phyloP scores from a whole-genome alignment of 2,797 vertebrate species.

The Stomatorhinus walkeri region DNA sequence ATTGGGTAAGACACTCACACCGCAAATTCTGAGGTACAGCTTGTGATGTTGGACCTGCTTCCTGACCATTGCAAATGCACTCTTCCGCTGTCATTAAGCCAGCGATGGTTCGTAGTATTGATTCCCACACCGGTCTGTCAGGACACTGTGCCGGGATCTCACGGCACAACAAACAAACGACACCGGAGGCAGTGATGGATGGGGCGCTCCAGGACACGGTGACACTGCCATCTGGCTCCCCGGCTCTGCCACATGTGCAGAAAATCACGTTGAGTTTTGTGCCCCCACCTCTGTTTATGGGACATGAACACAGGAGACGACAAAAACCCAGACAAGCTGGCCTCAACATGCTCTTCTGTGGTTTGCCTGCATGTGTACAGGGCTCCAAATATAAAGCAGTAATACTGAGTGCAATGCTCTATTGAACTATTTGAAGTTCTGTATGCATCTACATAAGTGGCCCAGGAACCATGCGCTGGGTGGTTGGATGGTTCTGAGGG shows the following conservation, averaged over 20 bases:
- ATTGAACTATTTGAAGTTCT: constrained; percentile 49
- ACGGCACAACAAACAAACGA: constrained; percentile 67
- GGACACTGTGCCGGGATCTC: constrained; percentile 60
- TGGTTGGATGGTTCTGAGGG: constrained; percentile 50
- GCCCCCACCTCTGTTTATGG: constrained; percentile 53
- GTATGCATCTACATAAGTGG: constrained; percentile 51
- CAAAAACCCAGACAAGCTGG: not conserved
- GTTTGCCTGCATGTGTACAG: not conserved
- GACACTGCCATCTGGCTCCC: constrained; percentile 61
- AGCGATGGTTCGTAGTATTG: constrained; percentile 43
- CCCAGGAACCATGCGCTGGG: constrained; percentile 54
- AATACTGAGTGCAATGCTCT: constrained; percentile 28
- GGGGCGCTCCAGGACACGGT: constrained; percentile 56
- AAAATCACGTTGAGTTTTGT: constrained; percentile 79
- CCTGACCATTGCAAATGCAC: not conserved
- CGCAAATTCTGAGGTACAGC: not conserved
- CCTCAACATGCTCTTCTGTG: not conserved
- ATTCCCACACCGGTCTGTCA: constrained; percentile 62
- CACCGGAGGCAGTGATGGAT: constrained; percentile 69
- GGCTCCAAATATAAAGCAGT: not conserved
- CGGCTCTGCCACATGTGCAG: constrained; percentile 58
- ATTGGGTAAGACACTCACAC: not conserved
- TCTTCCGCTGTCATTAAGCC: not conserved
- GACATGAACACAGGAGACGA: constrained; percentile 45
- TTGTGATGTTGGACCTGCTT: not conserved